These are phyloP conservation scores for Oncorhynchus gorbuscha DNA, from an alignment of 2,113 vertebrate genomes.

Conservation along the genomic window DNA sequence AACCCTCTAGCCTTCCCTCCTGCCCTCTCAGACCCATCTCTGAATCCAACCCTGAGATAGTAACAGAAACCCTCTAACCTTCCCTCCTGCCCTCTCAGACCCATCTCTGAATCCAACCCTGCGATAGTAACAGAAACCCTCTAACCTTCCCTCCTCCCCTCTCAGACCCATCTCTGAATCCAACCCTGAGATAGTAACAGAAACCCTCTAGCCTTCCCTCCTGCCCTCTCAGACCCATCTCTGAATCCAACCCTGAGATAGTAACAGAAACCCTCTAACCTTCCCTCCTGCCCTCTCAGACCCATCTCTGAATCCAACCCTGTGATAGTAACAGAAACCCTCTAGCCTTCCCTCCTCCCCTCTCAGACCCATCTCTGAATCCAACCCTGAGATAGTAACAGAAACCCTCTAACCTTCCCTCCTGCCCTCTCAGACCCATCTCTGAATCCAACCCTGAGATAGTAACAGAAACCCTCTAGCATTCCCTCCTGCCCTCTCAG, in stretches of 20 bases:
- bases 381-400: constrained; percentile 52
- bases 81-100: constrained; percentile 29
- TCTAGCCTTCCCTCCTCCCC: constrained; percentile 64
- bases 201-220: constrained; percentile 9
- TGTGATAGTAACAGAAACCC: constrained; percentile 46
- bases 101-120: constrained; percentile 33
- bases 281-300: constrained; percentile 26
- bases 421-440: constrained; percentile 17
- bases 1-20: constrained; percentile 13
- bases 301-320: constrained; percentile 32
- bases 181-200: constrained; percentile 55
- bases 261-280: constrained; percentile 72
- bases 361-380: constrained; percentile 23
- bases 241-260: constrained; percentile 10
- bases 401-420: constrained; percentile 64
- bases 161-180: constrained; percentile 23
- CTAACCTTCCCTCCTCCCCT: constrained; percentile 62
- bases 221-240: constrained; percentile 17
- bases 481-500: constrained; percentile 43
- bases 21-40: constrained; percentile 18
- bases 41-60: constrained; percentile 40
- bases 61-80: constrained; percentile 68
- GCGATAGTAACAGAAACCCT: constrained; percentile 52
- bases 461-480: constrained; percentile 63
- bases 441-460: constrained; percentile 41